Evolutionary conservation across 2,888 invertebrate species (phyloP), one percentile per base, ranked within the genome.

Genomic region (Thyatira batis): DNA sequence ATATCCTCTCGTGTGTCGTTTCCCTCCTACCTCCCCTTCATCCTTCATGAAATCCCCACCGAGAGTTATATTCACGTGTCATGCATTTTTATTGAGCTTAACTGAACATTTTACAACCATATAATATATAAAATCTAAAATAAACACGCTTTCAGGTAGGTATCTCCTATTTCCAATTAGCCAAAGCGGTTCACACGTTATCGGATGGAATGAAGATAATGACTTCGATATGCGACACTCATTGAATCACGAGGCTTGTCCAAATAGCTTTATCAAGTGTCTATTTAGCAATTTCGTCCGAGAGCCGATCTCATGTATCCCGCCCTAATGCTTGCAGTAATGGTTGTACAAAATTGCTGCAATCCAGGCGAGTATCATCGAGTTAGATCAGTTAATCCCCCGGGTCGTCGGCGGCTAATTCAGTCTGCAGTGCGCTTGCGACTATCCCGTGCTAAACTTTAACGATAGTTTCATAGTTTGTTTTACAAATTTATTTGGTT

Each of bases 331-430:
- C 77, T 27, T 80, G 83, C 80, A 77, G 72, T 86, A 85, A 83
- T 86, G 77, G 82, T 76, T 65, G 76, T 72, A 78, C 78, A 72
- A 88, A 88, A 89, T 90, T 89, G 87, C 82, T 72, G 87, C 87
- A 88, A 87, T 87, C 82, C 85, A 80, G 71, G 58, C 73, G 70
- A 73, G 80, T 75, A 77, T 80, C 84, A 85, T 83, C 78, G 78
- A 84, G 85, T 88, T 87, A 85, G 80, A 76, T 74, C 80, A 80
- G 80, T 82, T 80, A 77, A 80, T 79, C 80, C 78, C 80, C 74
- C 73, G 76, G 73, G 73, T 60, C 68, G 58, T 63, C 54, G 60
- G 57, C 66, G 57, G 65, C 50, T 70, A 74, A 74, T 71, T 74
- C 77, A 73, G 78, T 76, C 59, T 63, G 55, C 53, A 60, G 55